Base-by-base conservation (phyloP, 2,797 vertebrate species). In the Enteromius fasciolatus region DNA sequence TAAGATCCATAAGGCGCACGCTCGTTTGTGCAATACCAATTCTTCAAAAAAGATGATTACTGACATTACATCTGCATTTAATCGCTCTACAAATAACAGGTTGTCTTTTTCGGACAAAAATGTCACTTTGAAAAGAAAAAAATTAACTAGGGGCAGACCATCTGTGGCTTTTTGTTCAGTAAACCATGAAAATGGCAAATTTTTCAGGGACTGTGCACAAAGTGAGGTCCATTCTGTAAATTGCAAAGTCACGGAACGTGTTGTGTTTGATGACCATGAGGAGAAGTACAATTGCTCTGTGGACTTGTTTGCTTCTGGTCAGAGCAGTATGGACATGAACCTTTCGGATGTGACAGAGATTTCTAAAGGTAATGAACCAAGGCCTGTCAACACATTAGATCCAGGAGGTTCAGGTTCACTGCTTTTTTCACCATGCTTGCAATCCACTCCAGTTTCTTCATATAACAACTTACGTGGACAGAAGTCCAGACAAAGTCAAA, bases 271-370 rank as follows among this genome's bases (percentile, higher is more conserved):
- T 80, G 73, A 59, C 33, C 84, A 86, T 17, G 84, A 25, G 1
- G 86, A 91, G 3, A 33, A 61, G 15, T 94, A 93, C 54, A 87
- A 95, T 84, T 94, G 88, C 87, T 95, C 95, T 25, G 89, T 89
- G 33, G 94, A 95, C 80, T 84, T 95, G 3, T 95, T 95, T 79
- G 36, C 82, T 80, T 77, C 73, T 87, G 89, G 89, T 20, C 41
- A 84, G 23, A 86, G 5, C 7, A 72, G 85, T 39, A 8, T 33
- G 6, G 83, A 85, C 59, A 74, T 76, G 78, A 75, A 39, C 50
- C 12, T 41, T 33, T 61, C 46, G 28, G 64, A 77, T 73, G n/a
- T 46, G 20, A 31, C 54, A 7, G 80, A 84, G 20, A 52, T 41
- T n/a, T 75, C 63, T 33, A 44, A 76, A 33, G 7, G 20, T 5